Evolutionary conservation across 2,888 invertebrate species (phyloP), one percentile per base, ranked within the genome.

Genomic region (Megalurothrips usitatus): DNA sequence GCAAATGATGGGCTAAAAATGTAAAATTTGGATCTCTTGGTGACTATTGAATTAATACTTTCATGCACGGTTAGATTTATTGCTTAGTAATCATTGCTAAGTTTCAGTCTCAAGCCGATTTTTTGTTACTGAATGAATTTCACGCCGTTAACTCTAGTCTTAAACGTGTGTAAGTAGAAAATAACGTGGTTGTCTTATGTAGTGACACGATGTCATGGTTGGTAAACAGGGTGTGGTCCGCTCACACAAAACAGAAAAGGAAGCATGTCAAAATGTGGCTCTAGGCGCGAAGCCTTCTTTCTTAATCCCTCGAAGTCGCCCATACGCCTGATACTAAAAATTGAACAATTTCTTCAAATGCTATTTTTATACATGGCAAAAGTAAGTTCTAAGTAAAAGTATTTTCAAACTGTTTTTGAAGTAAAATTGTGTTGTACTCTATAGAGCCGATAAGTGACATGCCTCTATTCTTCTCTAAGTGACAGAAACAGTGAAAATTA

Each of bases 141-240:
- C 68, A 75, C 68, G 68, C 68, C 68, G 68, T 75, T 75, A 75
- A 75, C 68, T 75, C 68, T 75, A 75, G 68, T 75, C 68, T 75
- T 75, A 75, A 75, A 75, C n/a, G 68, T 75, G 68, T 75, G 68
- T 75, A 75, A 75, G 68, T 75, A 75, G 68, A 75, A 58, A 75
- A 75, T 75, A 75, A 75, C 68, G 68, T 26, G 68, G 68, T 75
- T 75, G 68, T 75, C 68, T 75, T 26, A 26, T 26, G 68, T 75
- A 75, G 68, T 26, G 68, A 75, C 68, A 75, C 68, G 68, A 75
- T 75, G 68, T 75, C 68, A 75, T 75, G 68, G 68, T 75, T 75
- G 68, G 68, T 75, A 75, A 75, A 75, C 68, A 75, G 68, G 68
- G 68, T 75, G 68, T 75, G 68, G 68, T 26, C 68, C 68, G 68